A percentile compares a stretch with the other conserved stretches of the same genome.
These are phyloP conservation scores for Thalpophila matura DNA, from an alignment of 2,888 invertebrate species.

Conservation along the genomic window DNA sequence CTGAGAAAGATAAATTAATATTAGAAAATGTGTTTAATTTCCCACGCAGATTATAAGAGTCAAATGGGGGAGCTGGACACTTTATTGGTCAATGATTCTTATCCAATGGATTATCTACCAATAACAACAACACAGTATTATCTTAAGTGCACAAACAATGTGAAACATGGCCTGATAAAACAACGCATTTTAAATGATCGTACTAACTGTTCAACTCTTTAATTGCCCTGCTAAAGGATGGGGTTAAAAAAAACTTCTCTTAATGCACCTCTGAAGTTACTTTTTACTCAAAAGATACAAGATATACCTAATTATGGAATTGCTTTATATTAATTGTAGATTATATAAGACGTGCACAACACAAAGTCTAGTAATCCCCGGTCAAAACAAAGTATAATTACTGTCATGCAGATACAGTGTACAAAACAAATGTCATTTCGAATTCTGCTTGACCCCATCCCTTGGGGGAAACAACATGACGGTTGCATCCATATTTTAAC, in stretches of 20 bases:
- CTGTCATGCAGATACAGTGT: conserved; percentile 4
- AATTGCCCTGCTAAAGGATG: no score
- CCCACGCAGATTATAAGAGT: conserved; percentile 17
- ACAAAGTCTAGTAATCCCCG: no score
- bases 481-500: conserved; percentile 44
- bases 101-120: conserved; percentile 10
- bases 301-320: no score
- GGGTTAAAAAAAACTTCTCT: no score
- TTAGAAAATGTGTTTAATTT: conserved; percentile 15
- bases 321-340: no score
- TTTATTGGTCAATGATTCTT: no score
- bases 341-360: no score
- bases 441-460: conserved; percentile 36
- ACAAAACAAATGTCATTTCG: conserved; percentile 25
- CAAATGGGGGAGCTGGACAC: background rate
- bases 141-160: background rate
- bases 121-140: background rate
- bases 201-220: no score
- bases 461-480: conserved; percentile 12
- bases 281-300: no score
- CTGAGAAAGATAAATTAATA: no score
- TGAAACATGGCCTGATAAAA: background rate
- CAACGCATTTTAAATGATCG: background rate
- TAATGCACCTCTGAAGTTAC: no score
- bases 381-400: background rate